Evolutionary conservation across 2,113 vertebrate species (phyloP).

Genomic region (Sprattus sprattus): DNA sequence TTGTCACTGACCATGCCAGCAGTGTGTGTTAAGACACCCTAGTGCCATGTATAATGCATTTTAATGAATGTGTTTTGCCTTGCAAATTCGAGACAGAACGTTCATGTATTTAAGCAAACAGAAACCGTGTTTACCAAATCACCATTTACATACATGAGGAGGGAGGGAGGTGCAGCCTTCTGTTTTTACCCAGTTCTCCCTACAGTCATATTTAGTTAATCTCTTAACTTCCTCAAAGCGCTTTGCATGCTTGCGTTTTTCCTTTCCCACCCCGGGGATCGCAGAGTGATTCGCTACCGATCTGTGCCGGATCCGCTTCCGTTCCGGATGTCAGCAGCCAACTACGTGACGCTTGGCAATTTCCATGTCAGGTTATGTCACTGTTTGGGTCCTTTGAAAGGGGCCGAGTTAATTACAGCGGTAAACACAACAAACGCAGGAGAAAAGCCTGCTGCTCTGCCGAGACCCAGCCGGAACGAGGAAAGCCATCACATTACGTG

Average conservation of each 20-base stretch:
- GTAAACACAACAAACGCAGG: conserved; percentile 44
- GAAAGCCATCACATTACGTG: conserved; percentile 59
- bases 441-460: conserved; percentile 26
- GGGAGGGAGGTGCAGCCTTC: not conserved
- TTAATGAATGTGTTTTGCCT: conserved; percentile 11
- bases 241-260: not conserved
- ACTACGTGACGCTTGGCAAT: not conserved
- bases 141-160: not conserved
- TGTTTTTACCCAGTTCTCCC: not conserved
- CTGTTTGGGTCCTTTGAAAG: conserved; percentile 51
- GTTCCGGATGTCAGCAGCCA: not conserved
- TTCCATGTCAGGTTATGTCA: conserved; percentile 9
- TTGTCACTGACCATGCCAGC: conserved; percentile 1
- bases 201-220: not conserved
- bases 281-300: not conserved
- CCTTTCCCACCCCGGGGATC: not conserved
- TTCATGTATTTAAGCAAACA: not conserved
- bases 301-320: not conserved
- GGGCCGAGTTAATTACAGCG: conserved; percentile 51
- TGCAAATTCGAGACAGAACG: not conserved
- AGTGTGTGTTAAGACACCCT: not conserved
- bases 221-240: not conserved
- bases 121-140: not conserved
- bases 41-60: conserved; percentile 11
- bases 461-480: conserved; percentile 36